Evolutionary conservation across 2,113 vertebrate species (phyloP).

Genomic region (Gulo gulo): DNA sequence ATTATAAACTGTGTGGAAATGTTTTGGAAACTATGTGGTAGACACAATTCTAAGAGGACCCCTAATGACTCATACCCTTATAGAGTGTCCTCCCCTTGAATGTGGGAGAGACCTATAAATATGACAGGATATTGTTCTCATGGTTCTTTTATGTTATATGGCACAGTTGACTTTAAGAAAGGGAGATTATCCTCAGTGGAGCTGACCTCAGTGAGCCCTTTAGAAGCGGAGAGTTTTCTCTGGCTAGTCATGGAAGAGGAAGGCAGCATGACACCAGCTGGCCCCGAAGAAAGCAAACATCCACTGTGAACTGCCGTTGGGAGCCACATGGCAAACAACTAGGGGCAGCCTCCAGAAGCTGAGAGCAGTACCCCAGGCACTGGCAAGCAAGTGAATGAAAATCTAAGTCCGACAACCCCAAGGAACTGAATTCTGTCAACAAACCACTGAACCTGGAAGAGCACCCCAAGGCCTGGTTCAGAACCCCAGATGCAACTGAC

Average conservation of each 20-base stretch:
- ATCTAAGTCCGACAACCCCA: neutral
- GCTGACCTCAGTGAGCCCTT: neutral
- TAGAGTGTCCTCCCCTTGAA: neutral
- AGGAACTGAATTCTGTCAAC: neutral
- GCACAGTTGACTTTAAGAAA: slow-evolving; percentile 38
- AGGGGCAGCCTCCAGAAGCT: neutral
- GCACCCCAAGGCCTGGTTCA: neutral
- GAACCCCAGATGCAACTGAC: neutral
- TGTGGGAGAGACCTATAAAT: neutral
- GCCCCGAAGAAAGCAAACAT: slow-evolving; percentile 9
- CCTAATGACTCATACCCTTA: neutral
- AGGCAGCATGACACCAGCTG: neutral
- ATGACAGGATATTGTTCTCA: neutral
- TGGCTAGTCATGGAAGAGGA: slow-evolving; percentile 7
- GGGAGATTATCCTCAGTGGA: neutral
- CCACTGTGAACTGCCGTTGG: neutral
- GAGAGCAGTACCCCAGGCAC: neutral
- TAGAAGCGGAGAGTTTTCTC: slow-evolving; percentile 14
- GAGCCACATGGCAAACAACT: neutral
- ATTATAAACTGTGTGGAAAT: slow-evolving; percentile 21
- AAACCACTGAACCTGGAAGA: neutral
- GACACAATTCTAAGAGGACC: slow-evolving; percentile 3
- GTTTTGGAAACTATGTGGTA: slow-evolving; percentile 27
- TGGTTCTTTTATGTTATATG: slow-evolving; percentile 16
- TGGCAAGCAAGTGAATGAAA: neutral